Evolutionary conservation across 2,113 vertebrate genomes (phyloP), one percentile per base, ranked within the genome.

Genomic region (Phrynocephalus versicolor): DNA sequence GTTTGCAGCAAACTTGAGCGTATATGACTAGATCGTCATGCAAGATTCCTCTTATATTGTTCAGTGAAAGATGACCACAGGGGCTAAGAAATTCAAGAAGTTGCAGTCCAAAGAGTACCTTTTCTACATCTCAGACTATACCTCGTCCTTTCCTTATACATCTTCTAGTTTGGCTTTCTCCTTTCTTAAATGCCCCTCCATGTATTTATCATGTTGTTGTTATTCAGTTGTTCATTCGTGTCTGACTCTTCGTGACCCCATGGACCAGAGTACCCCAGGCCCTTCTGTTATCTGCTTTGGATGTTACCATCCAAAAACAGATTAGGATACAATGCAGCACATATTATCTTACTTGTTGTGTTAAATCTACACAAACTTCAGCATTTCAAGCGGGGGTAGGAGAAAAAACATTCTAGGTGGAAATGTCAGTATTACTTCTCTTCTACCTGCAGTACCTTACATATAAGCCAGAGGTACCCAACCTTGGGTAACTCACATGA

Each of bases 311-410:
- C 23, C 37, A 65, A 64, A 12, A 45, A n/a, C 21, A 21, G 5
- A 5, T 19, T 75, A 76, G 16, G 27, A 27, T 55, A 55, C 25
- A 15, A 33, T 25, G 33, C 19, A 75, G 8, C 19, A 19, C 27
- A 2, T 45, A 79, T 39, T 39, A 1, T 64, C 37, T 13, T 62
- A 18, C 83, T 60, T 82, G 16, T 23, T 37, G 83, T 30, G n/a
- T 6, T 33, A 83, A 86, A 81, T 14, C 19, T 7, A 80, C 3
- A 75, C 0, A 73, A 14, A 0, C 45, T 64, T 2, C n/a, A 76
- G 21, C 15, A 57, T 16, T 7, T 6, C 2, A 60, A 5, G 9
- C 41, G 41, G 25, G 25, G 27, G 25, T 1, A 10, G 16, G 3
- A 2, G 23, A 19, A 25, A 14, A 65, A 1, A 30, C 27, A 55